phyloP scores from a whole-genome alignment of 2,888 invertebrate genomes.

The Cordilura impudica region DNA sequence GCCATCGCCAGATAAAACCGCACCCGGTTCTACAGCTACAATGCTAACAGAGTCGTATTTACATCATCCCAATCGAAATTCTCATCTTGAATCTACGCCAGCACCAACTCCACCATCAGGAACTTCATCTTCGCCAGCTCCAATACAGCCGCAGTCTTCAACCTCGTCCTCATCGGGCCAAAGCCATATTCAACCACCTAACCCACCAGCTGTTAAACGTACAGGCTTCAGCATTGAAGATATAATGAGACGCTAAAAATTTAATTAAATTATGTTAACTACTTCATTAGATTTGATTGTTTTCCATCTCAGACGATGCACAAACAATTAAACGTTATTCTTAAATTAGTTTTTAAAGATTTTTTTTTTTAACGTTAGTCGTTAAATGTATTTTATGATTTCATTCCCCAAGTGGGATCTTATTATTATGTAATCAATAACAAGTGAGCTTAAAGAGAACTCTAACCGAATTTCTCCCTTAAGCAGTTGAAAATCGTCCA shows the following conservation, averaged over 20 bases:
- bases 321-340: background rate
- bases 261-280: background rate
- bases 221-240: slow-evolving; percentile 95
- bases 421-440: no score
- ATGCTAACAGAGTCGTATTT: slow-evolving; percentile 39
- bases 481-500: no score
- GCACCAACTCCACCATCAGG: slow-evolving; percentile 70
- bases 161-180: slow-evolving; percentile 48
- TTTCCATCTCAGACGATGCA: background rate
- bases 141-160: slow-evolving; percentile 9
- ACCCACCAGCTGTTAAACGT: slow-evolving; percentile 80
- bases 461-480: no score
- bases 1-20: slow-evolving; percentile 25
- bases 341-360: background rate
- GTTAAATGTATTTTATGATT: background rate
- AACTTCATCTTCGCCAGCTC: slow-evolving; percentile 13
- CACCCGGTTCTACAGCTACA: background rate
- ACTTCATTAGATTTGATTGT: background rate
- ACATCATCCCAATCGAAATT: slow-evolving; percentile 69
- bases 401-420: background rate
- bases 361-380: no score
- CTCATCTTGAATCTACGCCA: slow-evolving; percentile 65
- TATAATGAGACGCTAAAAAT: slow-evolving; percentile 88
- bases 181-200: slow-evolving; percentile 72
- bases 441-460: no score